Percentiles rank a stretch among this genome's conserved stretches.
These are phyloP conservation scores for Hucho hucho DNA, from an alignment of 2,113 vertebrate genomes.

Conservation along the genomic window DNA sequence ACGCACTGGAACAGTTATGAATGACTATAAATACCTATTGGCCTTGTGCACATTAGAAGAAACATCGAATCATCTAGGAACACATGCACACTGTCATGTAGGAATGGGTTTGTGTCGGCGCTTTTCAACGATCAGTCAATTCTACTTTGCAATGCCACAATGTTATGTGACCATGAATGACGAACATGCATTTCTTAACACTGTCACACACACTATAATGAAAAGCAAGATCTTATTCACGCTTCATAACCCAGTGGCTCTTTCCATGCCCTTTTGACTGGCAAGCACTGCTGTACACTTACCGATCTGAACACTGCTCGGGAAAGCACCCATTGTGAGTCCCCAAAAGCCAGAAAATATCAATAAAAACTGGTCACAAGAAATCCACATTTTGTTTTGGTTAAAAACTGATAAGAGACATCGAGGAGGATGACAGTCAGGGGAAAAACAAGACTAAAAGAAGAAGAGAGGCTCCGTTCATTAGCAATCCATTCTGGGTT, in stretches of 20 bases:
- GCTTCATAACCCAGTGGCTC: neutral
- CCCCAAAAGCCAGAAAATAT: conserved; percentile 91
- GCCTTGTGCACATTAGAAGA: neutral
- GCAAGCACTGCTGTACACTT: conserved; percentile 62
- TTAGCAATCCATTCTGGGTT: conserved; percentile 78
- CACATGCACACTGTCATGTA: neutral
- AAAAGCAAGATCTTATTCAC: neutral
- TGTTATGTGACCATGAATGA: neutral
- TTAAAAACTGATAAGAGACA: conserved; percentile 85
- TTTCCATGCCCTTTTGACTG: neutral
- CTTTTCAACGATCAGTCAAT: neutral
- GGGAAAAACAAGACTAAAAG: conserved; percentile 21
- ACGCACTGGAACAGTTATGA: neutral
- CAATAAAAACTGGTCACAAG: conserved; percentile 86
- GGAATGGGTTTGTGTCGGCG: neutral
- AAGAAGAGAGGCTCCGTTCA: conserved; percentile 23
- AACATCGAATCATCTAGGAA: neutral
- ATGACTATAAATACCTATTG: neutral
- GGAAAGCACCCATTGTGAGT: conserved; percentile 93
- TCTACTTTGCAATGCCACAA: conserved; percentile 13
- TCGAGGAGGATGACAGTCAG: conserved; percentile 76
- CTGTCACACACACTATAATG: neutral
- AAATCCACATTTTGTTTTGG: conserved; percentile 93
- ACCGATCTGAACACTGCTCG: conserved; percentile 98
- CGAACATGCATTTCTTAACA: neutral